phyloP scores from a whole-genome alignment of 2,888 invertebrate genomes.

The Rhamnusium bicolor region DNA sequence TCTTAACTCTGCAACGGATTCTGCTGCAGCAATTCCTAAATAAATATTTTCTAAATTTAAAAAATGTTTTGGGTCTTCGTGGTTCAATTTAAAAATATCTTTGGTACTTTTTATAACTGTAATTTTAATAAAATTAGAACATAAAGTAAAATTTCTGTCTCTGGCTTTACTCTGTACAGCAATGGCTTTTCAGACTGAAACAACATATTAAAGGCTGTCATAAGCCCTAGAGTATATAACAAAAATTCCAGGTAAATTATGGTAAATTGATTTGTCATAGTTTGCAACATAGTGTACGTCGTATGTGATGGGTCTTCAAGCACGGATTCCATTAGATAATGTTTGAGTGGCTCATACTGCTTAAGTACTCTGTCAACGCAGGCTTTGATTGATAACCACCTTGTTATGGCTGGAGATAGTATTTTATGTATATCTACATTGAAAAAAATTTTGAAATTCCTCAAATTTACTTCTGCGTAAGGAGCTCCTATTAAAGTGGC shows the following conservation, averaged over 20 bases:
- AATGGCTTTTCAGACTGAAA: slow-evolving; percentile 29
- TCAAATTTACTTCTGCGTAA: not conserved
- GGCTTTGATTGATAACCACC: slow-evolving; percentile 25
- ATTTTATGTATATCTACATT: slow-evolving; percentile 28
- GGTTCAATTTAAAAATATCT: not conserved
- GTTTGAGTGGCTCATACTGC: slow-evolving; percentile 10
- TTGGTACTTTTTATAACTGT: too few species aligned
- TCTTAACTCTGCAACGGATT: not conserved
- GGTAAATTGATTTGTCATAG: slow-evolving; percentile 24
- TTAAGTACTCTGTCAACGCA: slow-evolving; percentile 30
- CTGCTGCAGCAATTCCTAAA: not conserved
- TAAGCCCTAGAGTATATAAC: slow-evolving; percentile 20
- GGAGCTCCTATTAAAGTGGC: slow-evolving; percentile 1
- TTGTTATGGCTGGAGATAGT: slow-evolving; percentile 24
- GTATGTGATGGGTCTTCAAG: slow-evolving; percentile 1
- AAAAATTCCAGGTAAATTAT: slow-evolving; percentile 24
- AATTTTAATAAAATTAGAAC: too few species aligned
- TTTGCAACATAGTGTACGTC: not conserved
- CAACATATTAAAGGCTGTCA: slow-evolving; percentile 20
- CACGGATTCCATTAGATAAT: slow-evolving; percentile 19
- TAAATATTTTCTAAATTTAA: not conserved
- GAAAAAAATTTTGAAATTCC: not conserved
- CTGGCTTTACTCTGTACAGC: slow-evolving; percentile 11
- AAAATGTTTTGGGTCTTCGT: not conserved
- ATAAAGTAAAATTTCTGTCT: slow-evolving; percentile 14